Base-by-base conservation (phyloP, 2,888 invertebrate genomes). In the Lochmaea crataegi region DNA sequence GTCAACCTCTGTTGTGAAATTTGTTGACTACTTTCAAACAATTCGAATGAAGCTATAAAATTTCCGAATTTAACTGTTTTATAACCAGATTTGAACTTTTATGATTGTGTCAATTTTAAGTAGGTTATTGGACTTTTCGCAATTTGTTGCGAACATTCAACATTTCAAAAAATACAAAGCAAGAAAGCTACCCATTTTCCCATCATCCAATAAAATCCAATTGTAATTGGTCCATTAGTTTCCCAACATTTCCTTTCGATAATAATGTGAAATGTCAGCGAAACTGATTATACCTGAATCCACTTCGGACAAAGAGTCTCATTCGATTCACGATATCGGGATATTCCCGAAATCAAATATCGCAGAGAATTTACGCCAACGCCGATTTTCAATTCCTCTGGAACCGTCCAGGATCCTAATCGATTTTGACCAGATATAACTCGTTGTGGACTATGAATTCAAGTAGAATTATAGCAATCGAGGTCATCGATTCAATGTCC, bases 261-360 rank as follows among this genome's bases (percentile, higher is more conserved):
- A 18, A 11, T 53, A 53, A 53, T 18, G 53, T 16, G 53, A 53
- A n/a, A 16, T 53, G 53, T 53, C 53, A 53, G 11, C 18, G 53
- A 10, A 53, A 53, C 53, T 53, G 16, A 53, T 53, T 58, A 58
- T 58, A 58, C 58, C 58, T 32, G 32, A 58, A 32, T 58, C 58
- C 58, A 58, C 58, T n/a, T 58, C 38, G 42, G 12, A 63, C 61
- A 63, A 63, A 42, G 61, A 63, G 61, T 63, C 61, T 42, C 42
- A 38, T 63, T 41, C 41, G 42, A 41, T 41, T 16, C 11, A 11
- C 38, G 42, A 41, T 63, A 63, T 42, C 18, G 61, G 61, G 42
- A 41, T 63, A 63, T 63, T 63, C 61, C 38, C 38, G 18, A 63
- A 38, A 42, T 63, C 61, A 63, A 38, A 63, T 63, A 63, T 63